Percentiles rank a stretch among this genome's conserved stretches.
These are phyloP conservation scores for Mastacembelus armatus DNA, from an alignment of 2,797 vertebrate genomes.

Conservation along the genomic window DNA sequence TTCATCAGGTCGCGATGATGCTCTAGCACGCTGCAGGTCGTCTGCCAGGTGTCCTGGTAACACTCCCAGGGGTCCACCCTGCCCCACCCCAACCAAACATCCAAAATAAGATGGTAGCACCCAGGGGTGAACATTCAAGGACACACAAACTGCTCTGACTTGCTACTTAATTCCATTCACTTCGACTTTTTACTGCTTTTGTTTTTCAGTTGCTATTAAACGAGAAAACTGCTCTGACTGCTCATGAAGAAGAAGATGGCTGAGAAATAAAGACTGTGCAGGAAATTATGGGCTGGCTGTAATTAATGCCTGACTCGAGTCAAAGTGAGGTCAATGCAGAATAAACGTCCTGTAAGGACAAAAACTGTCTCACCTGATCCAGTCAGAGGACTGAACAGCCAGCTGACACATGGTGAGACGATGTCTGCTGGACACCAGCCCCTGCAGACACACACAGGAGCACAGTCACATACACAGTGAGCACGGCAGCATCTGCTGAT, in stretches of 20 bases:
- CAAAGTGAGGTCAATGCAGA: no score
- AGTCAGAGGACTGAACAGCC: conserved; percentile 96
- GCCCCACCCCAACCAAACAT: background rate
- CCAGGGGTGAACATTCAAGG: no score
- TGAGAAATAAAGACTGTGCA: background rate
- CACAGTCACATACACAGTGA: accelerated
- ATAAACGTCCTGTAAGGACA: background rate
- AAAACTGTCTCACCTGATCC: conserved; percentile 90
- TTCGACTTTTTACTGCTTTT: no score
- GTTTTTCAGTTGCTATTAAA: no score
- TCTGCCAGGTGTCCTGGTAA: conserved; percentile 98
- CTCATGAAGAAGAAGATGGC: no score
- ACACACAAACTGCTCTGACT: no score
- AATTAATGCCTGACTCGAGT: background rate
- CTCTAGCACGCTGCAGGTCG: conserved; percentile 96
- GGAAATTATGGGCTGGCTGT: no score
- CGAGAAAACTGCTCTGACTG: no score
- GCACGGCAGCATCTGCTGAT: background rate
- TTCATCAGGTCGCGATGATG: conserved; percentile 99
- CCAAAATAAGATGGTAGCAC: no score
- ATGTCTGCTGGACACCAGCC: conserved; percentile 94
- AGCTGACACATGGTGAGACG: conserved; percentile 98
- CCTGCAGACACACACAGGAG: conserved; percentile 79
- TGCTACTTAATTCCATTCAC: no score
- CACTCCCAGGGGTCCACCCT: conserved; percentile 99